Percentiles rank a stretch among this genome's conserved stretches.
phyloP scores from a whole-genome alignment of 2,888 invertebrate genomes.

The Eupithecia subfuscata region DNA sequence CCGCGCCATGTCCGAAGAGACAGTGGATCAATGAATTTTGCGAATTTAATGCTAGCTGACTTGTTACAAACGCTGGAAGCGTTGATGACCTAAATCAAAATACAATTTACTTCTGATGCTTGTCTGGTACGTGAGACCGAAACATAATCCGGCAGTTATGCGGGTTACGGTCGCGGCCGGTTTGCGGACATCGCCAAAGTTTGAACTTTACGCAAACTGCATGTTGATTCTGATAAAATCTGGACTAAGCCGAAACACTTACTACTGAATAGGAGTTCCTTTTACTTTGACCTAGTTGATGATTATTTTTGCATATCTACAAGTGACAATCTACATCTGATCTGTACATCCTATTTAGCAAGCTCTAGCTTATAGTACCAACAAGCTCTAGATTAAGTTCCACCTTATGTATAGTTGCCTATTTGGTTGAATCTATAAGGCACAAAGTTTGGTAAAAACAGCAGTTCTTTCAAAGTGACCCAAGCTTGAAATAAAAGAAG shows the following conservation, averaged over 20 bases:
- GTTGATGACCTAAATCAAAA: slow-evolving; percentile 74
- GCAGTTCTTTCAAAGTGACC: neutral
- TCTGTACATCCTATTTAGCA: neutral
- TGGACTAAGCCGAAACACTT: slow-evolving; percentile 53
- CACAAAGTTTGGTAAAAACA: neutral
- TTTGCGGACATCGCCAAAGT: slow-evolving; percentile 61
- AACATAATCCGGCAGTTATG: slow-evolving; percentile 59
- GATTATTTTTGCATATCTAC: slow-evolving; percentile 44
- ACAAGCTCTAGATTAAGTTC: neutral
- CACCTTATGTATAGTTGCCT: neutral
- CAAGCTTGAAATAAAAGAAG: neutral
- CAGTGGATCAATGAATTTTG: slow-evolving; percentile 57
- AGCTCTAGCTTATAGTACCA: neutral
- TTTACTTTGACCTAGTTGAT: slow-evolving; percentile 60
- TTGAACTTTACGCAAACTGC: slow-evolving; percentile 59
- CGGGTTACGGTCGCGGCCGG: slow-evolving; percentile 69
- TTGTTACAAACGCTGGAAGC: slow-evolving; percentile 68
- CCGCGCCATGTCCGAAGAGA: slow-evolving; percentile 47
- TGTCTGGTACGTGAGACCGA: slow-evolving; percentile 74
- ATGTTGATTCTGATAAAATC: slow-evolving; percentile 58
- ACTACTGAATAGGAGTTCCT: slow-evolving; percentile 47
- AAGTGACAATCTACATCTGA: neutral
- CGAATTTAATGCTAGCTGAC: slow-evolving; percentile 58
- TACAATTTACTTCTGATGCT: slow-evolving; percentile 73
- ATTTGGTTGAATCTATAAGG: neutral